These are phyloP conservation scores for Hephaestus fuliginosus DNA, from an alignment of 2,797 vertebrate species.

Conservation along the genomic window DNA sequence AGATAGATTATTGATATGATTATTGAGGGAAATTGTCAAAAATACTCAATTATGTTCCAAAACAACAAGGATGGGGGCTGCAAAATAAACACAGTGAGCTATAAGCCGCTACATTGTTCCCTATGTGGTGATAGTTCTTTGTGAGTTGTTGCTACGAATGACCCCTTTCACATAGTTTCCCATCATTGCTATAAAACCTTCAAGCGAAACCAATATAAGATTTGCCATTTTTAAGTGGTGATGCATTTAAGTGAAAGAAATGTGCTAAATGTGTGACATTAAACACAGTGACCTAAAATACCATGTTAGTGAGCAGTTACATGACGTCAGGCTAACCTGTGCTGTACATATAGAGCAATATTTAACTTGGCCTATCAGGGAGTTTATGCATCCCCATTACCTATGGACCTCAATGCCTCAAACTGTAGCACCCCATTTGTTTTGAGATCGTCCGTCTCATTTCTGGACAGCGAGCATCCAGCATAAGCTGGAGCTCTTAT, in stretches of 20 bases:
- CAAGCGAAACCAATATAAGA: neutral
- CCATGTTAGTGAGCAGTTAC: neutral
- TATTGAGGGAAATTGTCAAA: too few relatives aligned
- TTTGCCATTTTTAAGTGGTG: neutral
- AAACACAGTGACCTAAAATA: conserved; percentile 13
- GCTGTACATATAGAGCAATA: conserved; percentile 25
- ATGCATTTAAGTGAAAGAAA: neutral
- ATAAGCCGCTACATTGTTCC: too few relatives aligned
- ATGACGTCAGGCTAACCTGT: conserved; percentile 23
- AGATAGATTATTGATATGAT: too few relatives aligned
- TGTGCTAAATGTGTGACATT: neutral
- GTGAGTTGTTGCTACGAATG: neutral
- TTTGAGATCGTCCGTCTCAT: conserved; percentile 62
- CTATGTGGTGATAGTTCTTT: neutral
- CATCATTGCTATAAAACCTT: neutral
- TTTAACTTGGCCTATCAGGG: conserved; percentile 47
- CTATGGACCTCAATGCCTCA: conserved; percentile 31
- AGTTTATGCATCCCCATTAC: conserved; percentile 38
- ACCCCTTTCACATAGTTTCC: neutral
- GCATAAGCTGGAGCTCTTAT: conserved; percentile 54
- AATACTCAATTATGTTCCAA: neutral
- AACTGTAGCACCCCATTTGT: conserved; percentile 38
- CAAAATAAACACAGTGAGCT: neutral
- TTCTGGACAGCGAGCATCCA: conserved; percentile 51
- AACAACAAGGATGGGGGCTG: neutral